Conservation (phyloP, 2,797 vertebrate genomes). For the Thalassophryne amazonica region DNA sequence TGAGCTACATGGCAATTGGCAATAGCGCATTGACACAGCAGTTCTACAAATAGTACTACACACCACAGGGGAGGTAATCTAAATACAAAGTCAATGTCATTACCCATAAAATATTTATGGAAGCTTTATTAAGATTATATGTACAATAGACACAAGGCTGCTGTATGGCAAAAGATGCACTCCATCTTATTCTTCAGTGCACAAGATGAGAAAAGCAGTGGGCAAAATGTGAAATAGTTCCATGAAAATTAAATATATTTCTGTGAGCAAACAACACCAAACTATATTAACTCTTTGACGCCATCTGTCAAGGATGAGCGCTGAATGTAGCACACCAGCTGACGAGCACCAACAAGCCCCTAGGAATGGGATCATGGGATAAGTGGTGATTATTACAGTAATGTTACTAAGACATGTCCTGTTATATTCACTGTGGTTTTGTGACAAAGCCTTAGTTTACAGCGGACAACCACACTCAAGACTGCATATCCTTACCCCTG, state of each 20-base stretch:
- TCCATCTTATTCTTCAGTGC: not conserved
- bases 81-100: not conserved
- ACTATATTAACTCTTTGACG: no score
- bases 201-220: not conserved
- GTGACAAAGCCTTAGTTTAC: constrained; percentile 32
- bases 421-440: not conserved
- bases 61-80: not conserved
- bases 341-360: not conserved
- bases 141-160: not conserved
- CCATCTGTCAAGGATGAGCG: not conserved
- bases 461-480: constrained; percentile 3
- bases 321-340: not conserved
- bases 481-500: constrained; percentile 14
- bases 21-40: constrained; percentile 15
- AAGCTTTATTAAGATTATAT: no score
- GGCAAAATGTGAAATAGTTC: not conserved
- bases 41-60: constrained; percentile 3
- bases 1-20: no score
- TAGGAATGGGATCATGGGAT: not conserved
- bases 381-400: not conserved
- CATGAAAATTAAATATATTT: no score
- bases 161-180: not conserved
- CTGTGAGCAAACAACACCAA: no score
- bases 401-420: not conserved
- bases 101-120: no score